phyloP scores from a whole-genome alignment of 92 coral and sea anemone species.

The Paramuricea clavata region DNA sequence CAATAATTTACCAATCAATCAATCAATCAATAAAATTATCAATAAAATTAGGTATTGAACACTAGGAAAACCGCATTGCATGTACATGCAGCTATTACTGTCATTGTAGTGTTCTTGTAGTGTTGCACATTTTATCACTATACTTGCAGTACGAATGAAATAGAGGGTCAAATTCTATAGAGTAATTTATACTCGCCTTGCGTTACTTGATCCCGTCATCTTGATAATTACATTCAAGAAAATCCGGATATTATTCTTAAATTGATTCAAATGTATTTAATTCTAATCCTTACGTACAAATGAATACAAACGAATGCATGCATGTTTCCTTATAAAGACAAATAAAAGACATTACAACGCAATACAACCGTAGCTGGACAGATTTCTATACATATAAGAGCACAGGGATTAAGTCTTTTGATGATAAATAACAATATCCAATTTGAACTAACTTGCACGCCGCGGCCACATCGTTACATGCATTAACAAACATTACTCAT shows the following conservation, averaged over 20 bases:
- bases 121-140: background rate
- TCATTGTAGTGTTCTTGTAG: too few relatives aligned
- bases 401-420: too few relatives aligned
- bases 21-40: background rate
- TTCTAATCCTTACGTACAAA: background rate
- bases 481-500: too few relatives aligned
- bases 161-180: conserved; percentile 34
- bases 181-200: conserved; percentile 42
- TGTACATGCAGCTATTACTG: too few relatives aligned
- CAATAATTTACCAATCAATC: background rate
- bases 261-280: background rate
- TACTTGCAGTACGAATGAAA: background rate
- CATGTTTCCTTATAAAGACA: background rate
- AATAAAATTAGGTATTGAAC: background rate
- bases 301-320: background rate
- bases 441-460: too few relatives aligned
- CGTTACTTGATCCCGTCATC: background rate
- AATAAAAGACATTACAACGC: background rate
- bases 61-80: background rate
- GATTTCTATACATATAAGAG: background rate
- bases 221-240: conserved; percentile 34
- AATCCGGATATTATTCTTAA: background rate
- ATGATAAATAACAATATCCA: too few relatives aligned
- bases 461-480: too few relatives aligned
- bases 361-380: too few relatives aligned